Evolutionary conservation across 2,888 invertebrate genomes (phyloP).

Genomic region (Drosophila koepferae): DNA sequence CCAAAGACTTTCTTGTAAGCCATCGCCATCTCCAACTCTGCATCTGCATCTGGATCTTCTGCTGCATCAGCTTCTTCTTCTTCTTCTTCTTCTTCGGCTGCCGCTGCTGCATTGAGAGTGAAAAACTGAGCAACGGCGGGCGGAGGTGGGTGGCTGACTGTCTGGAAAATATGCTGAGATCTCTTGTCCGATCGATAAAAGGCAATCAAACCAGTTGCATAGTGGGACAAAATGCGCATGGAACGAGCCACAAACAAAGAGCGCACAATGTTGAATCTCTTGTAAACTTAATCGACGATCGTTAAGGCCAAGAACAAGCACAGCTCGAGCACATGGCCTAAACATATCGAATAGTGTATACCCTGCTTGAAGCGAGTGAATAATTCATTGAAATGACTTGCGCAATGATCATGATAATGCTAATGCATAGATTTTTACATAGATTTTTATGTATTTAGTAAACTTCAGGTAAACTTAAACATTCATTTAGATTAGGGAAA

Average conservation of each 20-base stretch:
- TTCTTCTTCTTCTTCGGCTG: not conserved
- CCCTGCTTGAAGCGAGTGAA: not conserved
- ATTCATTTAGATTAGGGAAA: no score
- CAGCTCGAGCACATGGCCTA: rapidly evolving
- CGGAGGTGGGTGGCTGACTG: conserved; percentile 15
- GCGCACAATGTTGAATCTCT: conserved; percentile 14
- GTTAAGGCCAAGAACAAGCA: conserved; percentile 17
- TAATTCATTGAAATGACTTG: no score
- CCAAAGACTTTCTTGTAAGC: conserved; percentile 51
- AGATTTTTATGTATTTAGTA: no score
- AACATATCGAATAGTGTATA: not conserved
- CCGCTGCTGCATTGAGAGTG: conserved; percentile 54
- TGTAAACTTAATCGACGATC: conserved; percentile 29
- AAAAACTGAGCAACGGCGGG: conserved; percentile 44
- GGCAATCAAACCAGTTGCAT: conserved; percentile 42
- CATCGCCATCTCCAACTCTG: not conserved
- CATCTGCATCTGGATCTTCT: conserved; percentile 9
- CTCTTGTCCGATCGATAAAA: conserved; percentile 46
- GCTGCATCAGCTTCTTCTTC: not conserved
- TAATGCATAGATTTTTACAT: no score
- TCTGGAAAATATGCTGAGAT: conserved; percentile 47
- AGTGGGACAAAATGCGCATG: conserved; percentile 42
- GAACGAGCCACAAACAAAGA: not conserved
- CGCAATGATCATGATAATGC: no score
- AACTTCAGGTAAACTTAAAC: no score